Percentiles rank a stretch among this genome's conserved stretches.
Conservation (phyloP, 2,888 invertebrate genomes). For the Caradrina clavipalpis region DNA sequence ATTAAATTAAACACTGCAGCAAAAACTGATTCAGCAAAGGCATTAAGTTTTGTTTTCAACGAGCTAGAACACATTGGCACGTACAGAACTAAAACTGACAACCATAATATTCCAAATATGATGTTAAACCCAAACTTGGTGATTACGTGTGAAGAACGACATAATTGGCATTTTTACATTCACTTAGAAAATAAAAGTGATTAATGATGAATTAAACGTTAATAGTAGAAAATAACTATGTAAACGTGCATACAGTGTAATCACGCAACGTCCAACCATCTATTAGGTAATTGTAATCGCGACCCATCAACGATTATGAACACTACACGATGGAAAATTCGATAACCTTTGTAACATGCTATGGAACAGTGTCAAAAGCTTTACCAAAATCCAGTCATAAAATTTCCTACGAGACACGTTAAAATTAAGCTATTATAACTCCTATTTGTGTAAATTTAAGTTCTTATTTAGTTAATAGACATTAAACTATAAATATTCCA, state of each 20-base stretch:
- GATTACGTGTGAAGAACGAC: conserved; percentile 24
- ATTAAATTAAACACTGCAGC: background rate
- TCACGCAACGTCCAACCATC: conserved; percentile 53
- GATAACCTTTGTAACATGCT: background rate
- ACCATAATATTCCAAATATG: conserved; percentile 3
- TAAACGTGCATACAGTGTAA: conserved; percentile 33
- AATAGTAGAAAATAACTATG: conserved; percentile 51
- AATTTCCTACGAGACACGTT: background rate
- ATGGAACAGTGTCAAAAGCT: conserved; percentile 15
- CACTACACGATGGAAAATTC: conserved; percentile 3
- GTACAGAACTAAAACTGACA: background rate
- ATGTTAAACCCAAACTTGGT: conserved; percentile 25
- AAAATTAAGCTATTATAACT: background rate
- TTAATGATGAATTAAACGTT: conserved; percentile 45
- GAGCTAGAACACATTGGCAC: background rate
- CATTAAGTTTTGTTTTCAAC: background rate
- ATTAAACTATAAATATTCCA: conserved; percentile 7
- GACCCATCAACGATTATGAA: conserved; percentile 14
- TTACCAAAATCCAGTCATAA: conserved; percentile 2
- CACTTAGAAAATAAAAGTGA: conserved; percentile 49
- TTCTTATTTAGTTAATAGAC: background rate
- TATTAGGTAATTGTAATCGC: conserved; percentile 48
- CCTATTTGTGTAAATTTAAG: background rate
- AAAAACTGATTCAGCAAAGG: background rate
- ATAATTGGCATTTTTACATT: conserved; percentile 19